phyloP scores from a whole-genome alignment of 2,888 invertebrate genomes.

The Fragum whitleyi region DNA sequence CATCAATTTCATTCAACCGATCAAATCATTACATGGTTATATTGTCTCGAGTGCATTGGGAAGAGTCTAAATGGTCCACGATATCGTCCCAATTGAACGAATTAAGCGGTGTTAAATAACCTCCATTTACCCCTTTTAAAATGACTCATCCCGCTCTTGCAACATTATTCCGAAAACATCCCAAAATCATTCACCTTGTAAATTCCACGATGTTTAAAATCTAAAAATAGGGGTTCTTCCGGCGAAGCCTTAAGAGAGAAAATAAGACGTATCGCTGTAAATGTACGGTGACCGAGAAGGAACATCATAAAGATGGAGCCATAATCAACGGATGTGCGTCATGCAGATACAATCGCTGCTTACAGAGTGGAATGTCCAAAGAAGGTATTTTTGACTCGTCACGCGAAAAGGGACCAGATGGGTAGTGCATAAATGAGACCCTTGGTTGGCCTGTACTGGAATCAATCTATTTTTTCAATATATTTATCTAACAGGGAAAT shows the following conservation, averaged over 20 bases:
- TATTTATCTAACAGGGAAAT: too few species aligned
- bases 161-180: background rate
- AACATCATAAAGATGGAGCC: conserved; percentile 36
- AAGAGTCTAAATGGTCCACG: too few species aligned
- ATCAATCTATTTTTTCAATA: too few species aligned
- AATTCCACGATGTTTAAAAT: too few species aligned
- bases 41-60: too few species aligned
- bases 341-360: conserved; percentile 56
- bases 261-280: conserved; percentile 42
- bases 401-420: too few species aligned
- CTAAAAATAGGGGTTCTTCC: conserved; percentile 47
- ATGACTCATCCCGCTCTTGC: background rate
- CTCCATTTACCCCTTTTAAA: background rate
- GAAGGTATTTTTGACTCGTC: too few species aligned
- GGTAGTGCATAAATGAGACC: background rate
- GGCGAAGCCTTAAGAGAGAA: conserved; percentile 44
- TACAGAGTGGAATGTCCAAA: conserved; percentile 54
- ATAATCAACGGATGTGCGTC: conserved; percentile 53
- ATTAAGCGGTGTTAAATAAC: background rate
- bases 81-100: too few species aligned
- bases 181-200: too few species aligned
- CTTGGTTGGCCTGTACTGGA: too few species aligned
- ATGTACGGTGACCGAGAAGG: conserved; percentile 32
- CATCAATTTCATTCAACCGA: too few species aligned
- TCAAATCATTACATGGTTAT: too few species aligned